Percentiles rank a stretch among this genome's conserved stretches.
Conservation (phyloP, 2,113 vertebrate genomes). For the Hyla sarda region DNA sequence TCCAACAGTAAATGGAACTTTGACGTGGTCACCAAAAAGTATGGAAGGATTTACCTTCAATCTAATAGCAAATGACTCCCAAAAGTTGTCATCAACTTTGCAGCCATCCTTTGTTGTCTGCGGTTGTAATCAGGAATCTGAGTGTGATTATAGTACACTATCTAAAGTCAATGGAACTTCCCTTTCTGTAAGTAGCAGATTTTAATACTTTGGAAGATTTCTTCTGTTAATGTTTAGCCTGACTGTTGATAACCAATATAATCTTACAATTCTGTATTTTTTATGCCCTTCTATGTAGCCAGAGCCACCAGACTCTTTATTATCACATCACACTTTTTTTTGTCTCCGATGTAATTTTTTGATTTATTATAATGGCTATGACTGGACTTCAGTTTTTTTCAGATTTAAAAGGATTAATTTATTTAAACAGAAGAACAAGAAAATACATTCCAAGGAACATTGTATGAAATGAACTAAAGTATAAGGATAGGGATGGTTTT, state of each 20-base stretch:
- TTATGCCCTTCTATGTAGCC: too few species aligned
- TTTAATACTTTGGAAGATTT: not conserved
- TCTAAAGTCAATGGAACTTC: slow-evolving; percentile 58
- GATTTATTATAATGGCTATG: too few species aligned
- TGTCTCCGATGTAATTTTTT: too few species aligned
- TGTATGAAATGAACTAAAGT: too few species aligned
- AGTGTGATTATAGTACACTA: slow-evolving; percentile 61
- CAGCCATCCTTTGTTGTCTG: slow-evolving; percentile 59
- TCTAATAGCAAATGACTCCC: slow-evolving; percentile 56
- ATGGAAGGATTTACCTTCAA: slow-evolving; percentile 59
- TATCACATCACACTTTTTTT: too few species aligned
- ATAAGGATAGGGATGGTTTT: too few species aligned
- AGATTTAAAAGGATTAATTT: too few species aligned
- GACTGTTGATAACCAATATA: not conserved
- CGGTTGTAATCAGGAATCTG: slow-evolving; percentile 37
- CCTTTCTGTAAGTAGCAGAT: slow-evolving; percentile 62
- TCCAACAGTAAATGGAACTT: slow-evolving; percentile 23
- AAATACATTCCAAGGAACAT: too few species aligned
- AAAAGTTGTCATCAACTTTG: slow-evolving; percentile 48
- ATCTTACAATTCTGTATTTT: not conserved
- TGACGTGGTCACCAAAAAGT: slow-evolving; percentile 63
- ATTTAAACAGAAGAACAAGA: too few species aligned
- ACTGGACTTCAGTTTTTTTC: too few species aligned
- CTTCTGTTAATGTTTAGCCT: not conserved
- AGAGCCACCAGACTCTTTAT: too few species aligned